Evolutionary conservation across 1,140 invertebrate genomes (phyloP).

Genomic region (Hirudo medicinalis): DNA sequence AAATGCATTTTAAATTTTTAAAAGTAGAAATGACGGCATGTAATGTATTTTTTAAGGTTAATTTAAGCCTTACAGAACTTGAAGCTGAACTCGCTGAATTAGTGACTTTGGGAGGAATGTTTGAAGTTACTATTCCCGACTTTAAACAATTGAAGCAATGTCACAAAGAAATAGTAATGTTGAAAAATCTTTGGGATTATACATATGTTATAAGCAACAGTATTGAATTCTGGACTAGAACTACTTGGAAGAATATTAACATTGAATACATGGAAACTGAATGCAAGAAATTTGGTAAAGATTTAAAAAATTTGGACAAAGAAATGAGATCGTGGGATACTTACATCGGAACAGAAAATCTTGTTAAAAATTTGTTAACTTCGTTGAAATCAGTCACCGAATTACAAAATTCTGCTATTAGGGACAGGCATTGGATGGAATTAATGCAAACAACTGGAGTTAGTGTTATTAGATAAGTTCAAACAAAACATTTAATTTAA

Average conservation of each 20-base stretch:
- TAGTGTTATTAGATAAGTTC: constrained; percentile 14
- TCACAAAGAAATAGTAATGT: constrained; percentile 70
- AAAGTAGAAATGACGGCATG: no score
- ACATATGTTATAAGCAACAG: constrained; percentile 75
- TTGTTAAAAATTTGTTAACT: constrained; percentile 43
- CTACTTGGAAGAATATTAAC: constrained; percentile 85
- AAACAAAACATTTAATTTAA: background rate
- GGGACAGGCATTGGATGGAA: constrained; percentile 89
- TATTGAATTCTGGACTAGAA: constrained; percentile 90
- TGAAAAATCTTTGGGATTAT: constrained; percentile 93
- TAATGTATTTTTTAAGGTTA: constrained; percentile 31
- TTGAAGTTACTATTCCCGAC: constrained; percentile 84
- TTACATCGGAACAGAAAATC: constrained; percentile 44
- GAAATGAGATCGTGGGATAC: constrained; percentile 76
- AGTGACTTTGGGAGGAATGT: constrained; percentile 73
- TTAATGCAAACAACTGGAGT: constrained; percentile 93
- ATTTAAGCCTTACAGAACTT: constrained; percentile 59
- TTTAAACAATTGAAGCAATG: constrained; percentile 86
- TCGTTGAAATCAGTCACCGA: constrained; percentile 65
- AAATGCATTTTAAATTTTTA: no score
- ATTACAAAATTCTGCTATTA: constrained; percentile 86
- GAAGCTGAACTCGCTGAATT: constrained; percentile 73
- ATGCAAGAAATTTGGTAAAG: constrained; percentile 72
- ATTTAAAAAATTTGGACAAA: constrained; percentile 57
- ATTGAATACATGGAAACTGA: constrained; percentile 97